phyloP scores from a whole-genome alignment of 2,888 invertebrate species.

The Micoletzkya japonica region DNA sequence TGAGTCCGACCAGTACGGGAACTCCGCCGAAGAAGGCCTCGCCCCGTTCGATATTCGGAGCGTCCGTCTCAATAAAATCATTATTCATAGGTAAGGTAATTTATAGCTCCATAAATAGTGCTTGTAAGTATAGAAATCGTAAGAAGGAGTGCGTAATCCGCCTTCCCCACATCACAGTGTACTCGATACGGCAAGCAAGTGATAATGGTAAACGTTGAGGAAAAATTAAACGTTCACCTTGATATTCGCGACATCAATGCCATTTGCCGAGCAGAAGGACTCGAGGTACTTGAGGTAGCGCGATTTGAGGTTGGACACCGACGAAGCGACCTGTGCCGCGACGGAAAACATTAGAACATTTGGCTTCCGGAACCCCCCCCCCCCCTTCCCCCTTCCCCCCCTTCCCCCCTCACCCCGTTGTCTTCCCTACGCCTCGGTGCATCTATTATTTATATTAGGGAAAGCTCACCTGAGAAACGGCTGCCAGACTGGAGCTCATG shows the following conservation, averaged over 20 bases:
- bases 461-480: too few relatives aligned
- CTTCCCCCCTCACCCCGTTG: too few relatives aligned
- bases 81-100: too few relatives aligned
- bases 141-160: not conserved
- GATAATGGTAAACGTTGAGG: not conserved
- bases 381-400: not conserved
- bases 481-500: too few relatives aligned
- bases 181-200: not conserved
- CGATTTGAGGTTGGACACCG: constrained; percentile 47
- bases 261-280: constrained; percentile 53
- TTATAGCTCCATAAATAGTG: too few relatives aligned
- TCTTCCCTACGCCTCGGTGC: too few relatives aligned
- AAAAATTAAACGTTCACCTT: constrained; percentile 33
- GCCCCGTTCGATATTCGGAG: constrained; percentile 40
- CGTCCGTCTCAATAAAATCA: constrained; percentile 47
- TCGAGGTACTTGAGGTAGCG: constrained; percentile 57
- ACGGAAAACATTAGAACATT: not conserved
- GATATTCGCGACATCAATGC: constrained; percentile 51
- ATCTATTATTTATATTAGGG: too few relatives aligned
- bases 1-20: constrained; percentile 54
- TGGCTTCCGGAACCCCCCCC: not conserved
- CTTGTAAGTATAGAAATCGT: not conserved
- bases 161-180: not conserved
- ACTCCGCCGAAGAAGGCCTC: constrained; percentile 56
- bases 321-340: constrained; percentile 47